phyloP scores from a whole-genome alignment of 2,888 invertebrate species.

The Xylophagus ater region DNA sequence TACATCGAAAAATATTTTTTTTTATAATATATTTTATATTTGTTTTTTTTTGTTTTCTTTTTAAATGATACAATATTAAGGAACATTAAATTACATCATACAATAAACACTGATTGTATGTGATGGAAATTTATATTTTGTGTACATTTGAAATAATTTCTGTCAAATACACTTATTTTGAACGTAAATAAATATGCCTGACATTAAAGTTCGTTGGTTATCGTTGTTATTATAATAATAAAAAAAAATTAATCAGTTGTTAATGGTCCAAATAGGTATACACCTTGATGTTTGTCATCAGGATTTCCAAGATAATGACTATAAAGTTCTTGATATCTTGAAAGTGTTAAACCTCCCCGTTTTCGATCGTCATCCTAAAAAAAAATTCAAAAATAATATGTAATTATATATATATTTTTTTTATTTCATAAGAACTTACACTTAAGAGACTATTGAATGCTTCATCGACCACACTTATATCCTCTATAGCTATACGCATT shows the following conservation, averaged over 20 bases:
- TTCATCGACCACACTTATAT: constrained; percentile 62
- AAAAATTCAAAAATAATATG: constrained; percentile 9
- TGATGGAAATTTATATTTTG: constrained; percentile 9
- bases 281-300: constrained; percentile 58
- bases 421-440: constrained; percentile 44
- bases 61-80: constrained; percentile 7
- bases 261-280: constrained; percentile 69
- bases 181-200: constrained; percentile 4
- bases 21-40: constrained; percentile 1
- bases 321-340: constrained; percentile 73
- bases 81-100: constrained; percentile 11
- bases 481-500: constrained; percentile 66
- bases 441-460: constrained; percentile 64
- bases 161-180: constrained; percentile 4
- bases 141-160: constrained; percentile 10
- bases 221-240: neutral
- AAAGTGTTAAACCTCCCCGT: constrained; percentile 63
- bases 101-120: no score
- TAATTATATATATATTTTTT: neutral
- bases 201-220: constrained; percentile 8
- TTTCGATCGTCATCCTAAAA: constrained; percentile 71
- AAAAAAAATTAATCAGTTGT: constrained; percentile 2
- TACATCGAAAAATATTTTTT: constrained; percentile 1
- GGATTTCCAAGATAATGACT: constrained; percentile 71
- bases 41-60: no score